These are phyloP conservation scores for Silurus asotus DNA, from an alignment of 2,113 vertebrate species.

Conservation along the genomic window DNA sequence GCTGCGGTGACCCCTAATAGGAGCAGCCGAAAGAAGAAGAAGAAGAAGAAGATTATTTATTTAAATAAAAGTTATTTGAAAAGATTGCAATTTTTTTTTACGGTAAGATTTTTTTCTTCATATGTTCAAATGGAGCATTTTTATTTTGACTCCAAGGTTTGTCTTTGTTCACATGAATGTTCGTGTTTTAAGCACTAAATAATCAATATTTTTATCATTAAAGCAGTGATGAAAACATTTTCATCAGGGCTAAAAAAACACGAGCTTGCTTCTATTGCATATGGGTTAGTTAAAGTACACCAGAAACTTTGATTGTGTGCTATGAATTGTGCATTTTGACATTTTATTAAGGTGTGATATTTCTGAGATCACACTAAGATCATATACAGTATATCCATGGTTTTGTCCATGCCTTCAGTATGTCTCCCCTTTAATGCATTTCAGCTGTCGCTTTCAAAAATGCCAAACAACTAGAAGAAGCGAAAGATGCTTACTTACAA, in stretches of 20 bases:
- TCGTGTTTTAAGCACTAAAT: neutral
- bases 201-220: neutral
- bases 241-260: neutral
- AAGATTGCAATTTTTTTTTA: no score
- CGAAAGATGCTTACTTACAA: conserved; percentile 83
- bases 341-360: neutral
- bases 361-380: neutral
- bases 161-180: no score
- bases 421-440: conserved; percentile 19
- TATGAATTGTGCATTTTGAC: neutral
- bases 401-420: neutral
- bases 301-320: neutral
- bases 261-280: neutral
- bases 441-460: conserved; percentile 90
- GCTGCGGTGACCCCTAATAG: no score
- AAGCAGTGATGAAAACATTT: neutral
- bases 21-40: no score
- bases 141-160: no score
- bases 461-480: conserved; percentile 85
- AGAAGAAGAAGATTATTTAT: no score
- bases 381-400: neutral
- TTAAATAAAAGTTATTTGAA: no score
- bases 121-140: neutral
- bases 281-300: neutral
- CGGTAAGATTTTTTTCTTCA: neutral